Conservation (phyloP, 2,113 vertebrate species). For the Eleginops maclovinus region DNA sequence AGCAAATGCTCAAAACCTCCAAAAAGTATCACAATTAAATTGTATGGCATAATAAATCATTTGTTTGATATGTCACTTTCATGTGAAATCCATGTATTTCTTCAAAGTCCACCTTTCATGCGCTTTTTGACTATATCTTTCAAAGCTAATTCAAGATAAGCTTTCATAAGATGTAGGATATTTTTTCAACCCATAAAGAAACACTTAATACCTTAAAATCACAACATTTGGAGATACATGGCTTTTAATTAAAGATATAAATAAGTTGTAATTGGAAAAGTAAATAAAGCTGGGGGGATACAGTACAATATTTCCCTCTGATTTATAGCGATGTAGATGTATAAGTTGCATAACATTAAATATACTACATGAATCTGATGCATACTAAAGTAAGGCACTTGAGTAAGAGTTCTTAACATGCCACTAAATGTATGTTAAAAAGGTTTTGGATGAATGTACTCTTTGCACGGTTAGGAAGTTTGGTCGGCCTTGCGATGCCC, state of each 20-base stretch:
- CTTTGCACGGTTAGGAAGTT: slow-evolving; percentile 92
- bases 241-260: background rate
- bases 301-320: too few relatives aligned
- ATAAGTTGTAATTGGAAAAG: background rate
- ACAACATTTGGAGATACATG: background rate
- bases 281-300: background rate
- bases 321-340: too few relatives aligned
- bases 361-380: background rate
- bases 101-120: background rate
- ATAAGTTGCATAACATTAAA: background rate
- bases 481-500: slow-evolving; percentile 85
- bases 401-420: background rate
- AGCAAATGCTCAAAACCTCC: background rate
- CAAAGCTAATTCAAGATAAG: background rate
- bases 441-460: slow-evolving; percentile 82
- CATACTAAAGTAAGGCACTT: background rate
- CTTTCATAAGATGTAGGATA: background rate
- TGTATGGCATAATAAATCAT: too few relatives aligned
- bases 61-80: background rate
- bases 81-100: background rate
- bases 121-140: background rate
- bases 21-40: too few relatives aligned
- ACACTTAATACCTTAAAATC: background rate
- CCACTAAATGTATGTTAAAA: background rate
- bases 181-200: background rate